Evolutionary conservation across 2,888 invertebrate genomes (phyloP).

Genomic region (Heliconius charithonia): DNA sequence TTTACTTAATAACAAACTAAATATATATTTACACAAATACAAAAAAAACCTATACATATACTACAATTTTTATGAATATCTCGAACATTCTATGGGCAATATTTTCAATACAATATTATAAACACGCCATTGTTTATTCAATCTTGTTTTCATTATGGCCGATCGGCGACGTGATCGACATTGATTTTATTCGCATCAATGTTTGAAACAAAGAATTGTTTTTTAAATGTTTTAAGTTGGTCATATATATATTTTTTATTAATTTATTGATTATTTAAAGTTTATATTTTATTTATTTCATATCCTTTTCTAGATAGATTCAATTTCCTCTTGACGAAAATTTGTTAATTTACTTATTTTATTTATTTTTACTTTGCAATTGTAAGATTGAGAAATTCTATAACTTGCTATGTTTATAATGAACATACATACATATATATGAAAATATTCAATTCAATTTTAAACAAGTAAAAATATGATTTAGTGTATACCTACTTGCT

Average conservation of each 20-base stretch:
- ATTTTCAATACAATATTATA: constrained; percentile 22
- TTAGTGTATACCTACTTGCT: no score
- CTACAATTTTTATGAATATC: constrained; percentile 8
- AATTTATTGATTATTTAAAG: no score
- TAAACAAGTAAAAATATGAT: no score
- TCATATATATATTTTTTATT: not conserved
- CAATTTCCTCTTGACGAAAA: no score
- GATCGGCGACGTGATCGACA: constrained; percentile 28
- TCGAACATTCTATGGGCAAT: constrained; percentile 23
- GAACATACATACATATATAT: no score
- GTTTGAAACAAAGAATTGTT: constrained; percentile 11
- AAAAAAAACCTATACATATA: not conserved
- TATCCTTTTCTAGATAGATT: no score
- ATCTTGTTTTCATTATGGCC: constrained; percentile 25
- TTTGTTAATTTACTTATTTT: no score
- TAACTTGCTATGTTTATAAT: no score
- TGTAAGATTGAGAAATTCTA: no score
- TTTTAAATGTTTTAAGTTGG: not conserved
- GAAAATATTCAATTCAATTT: no score
- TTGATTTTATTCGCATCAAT: not conserved
- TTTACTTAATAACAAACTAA: not conserved
- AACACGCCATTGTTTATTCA: constrained; percentile 28
- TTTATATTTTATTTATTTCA: no score
- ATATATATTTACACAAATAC: not conserved
- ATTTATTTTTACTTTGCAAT: no score